A percentile compares a stretch with the other conserved stretches of the same genome.
These are phyloP conservation scores for Callinectes sapidus DNA, from an alignment of 2,888 invertebrate genomes.

Conservation along the genomic window DNA sequence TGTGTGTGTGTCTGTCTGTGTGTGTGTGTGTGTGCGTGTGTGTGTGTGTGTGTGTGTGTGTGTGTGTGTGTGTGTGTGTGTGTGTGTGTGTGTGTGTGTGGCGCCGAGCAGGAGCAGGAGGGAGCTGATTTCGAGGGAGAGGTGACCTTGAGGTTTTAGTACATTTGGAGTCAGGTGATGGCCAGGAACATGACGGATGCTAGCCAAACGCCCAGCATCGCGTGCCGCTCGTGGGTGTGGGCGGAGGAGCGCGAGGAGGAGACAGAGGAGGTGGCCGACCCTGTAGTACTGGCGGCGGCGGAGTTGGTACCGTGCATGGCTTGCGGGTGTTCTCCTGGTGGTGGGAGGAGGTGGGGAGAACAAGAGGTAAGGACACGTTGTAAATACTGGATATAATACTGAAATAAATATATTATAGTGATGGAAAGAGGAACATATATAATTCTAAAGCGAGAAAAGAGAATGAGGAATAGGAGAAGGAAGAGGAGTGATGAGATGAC, in stretches of 20 bases:
- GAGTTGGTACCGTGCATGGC: slow-evolving; percentile 56
- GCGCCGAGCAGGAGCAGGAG: neutral
- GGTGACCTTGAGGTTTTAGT: slow-evolving; percentile 8
- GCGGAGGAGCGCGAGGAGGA: slow-evolving; percentile 12
- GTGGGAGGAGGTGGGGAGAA: neutral
- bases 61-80: neutral
- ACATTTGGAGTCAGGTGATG: slow-evolving; percentile 34
- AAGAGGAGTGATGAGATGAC: neutral
- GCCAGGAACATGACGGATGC: neutral
- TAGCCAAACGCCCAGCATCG: neutral
- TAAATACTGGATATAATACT: neutral
- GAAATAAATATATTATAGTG: neutral
- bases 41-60: neutral
- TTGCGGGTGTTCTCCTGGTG: slow-evolving; percentile 58
- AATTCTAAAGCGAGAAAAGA: neutral
- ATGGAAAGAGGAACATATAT: neutral
- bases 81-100: neutral
- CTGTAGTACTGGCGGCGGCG: slow-evolving; percentile 30
- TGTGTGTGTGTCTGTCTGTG: too few relatives aligned
- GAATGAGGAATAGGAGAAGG: neutral
- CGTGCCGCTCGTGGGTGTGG: neutral
- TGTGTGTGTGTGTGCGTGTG: too few relatives aligned
- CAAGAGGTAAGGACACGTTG: neutral
- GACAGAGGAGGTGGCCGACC: neutral
- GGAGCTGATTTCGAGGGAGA: neutral